Evolutionary conservation across 2,113 vertebrate species (phyloP).

Genomic region (Hippocampus guttulatus): DNA sequence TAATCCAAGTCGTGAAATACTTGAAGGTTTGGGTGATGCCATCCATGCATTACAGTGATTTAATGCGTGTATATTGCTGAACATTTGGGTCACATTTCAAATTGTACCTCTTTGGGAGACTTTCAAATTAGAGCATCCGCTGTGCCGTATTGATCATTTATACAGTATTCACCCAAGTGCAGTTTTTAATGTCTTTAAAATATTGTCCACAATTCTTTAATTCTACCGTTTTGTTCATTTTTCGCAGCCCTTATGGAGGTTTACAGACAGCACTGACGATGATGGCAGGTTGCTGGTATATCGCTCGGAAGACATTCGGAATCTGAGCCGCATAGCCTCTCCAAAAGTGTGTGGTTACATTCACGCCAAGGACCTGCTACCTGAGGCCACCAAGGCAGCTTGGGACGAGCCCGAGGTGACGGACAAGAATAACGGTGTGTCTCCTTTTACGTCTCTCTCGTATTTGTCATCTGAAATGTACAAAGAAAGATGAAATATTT

Average conservation of each 20-base stretch:
- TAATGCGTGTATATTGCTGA: no score
- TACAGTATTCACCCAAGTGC: background rate
- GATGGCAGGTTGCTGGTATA: slow-evolving; percentile 87
- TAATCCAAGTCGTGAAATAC: no score
- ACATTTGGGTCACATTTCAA: no score
- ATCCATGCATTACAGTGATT: no score
- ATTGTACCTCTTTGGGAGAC: no score
- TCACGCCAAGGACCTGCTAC: slow-evolving; percentile 72
- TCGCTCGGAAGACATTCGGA: slow-evolving; percentile 90
- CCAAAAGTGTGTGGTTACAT: slow-evolving; percentile 92
- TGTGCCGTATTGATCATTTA: no score
- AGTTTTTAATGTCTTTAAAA: background rate
- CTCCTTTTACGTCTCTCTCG: slow-evolving; percentile 6
- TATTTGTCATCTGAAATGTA: background rate
- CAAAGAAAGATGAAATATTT: background rate
- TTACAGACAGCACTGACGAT: slow-evolving; percentile 76
- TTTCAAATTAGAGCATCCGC: no score
- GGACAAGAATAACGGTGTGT: background rate
- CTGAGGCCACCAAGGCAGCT: slow-evolving; percentile 54
- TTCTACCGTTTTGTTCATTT: background rate
- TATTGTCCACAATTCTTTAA: background rate
- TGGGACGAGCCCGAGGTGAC: slow-evolving; percentile 10
- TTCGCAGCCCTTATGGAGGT: slow-evolving; percentile 87
- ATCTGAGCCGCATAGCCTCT: slow-evolving; percentile 86
- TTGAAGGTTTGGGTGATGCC: no score